Evolutionary conservation across 2,888 invertebrate species (phyloP), one percentile per base, ranked within the genome.

Genomic region (Lycocerus yunnanus): DNA sequence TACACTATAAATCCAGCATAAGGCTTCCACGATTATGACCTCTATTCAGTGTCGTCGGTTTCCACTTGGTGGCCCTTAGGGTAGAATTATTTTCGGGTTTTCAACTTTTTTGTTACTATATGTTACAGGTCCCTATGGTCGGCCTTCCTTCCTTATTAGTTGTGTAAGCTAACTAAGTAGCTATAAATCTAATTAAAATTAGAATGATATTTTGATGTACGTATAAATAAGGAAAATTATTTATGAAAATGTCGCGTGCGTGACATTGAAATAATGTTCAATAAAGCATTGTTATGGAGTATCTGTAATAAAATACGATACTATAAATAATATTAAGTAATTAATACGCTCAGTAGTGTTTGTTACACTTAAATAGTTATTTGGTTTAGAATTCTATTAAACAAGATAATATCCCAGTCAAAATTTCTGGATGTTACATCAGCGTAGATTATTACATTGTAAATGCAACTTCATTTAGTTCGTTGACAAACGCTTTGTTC

Each of bases 401-500:
- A 8, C 43, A 43, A 43, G n/a, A 43, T 43, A 43, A 43, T 43
- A 43, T 43, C n/a, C n/a, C n/a, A 43, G 43, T n/a, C n/a, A 5
- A 58, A 58, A 68, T 58, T 58, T 68, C 43, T 8, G 68, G 58
- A 59, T 68, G 20, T 68, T 68, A 71, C 20, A 66, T 71, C 71
- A 71, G 16, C 11, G 24, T 66, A 24, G 65, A 66, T 71, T 65
- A 66, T 71, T 60, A 66, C 65, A 59, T 71, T 71, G 66, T 58
- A 21, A 71, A 71, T 71, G 71, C 71, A 71, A 71, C 66, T 71
- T 71, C 66, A 66, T 59, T 71, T 66, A 71, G 15, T 70, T 71
- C 58, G 66, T 66, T 71, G 66, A 71, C 71, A 71, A 71, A 71
- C 71, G 59, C 71, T 71, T 71, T 66, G 66, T 71, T 71, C 71